A percentile compares a stretch with the other conserved stretches of the same genome.
These are phyloP conservation scores for Drosophila trapezifrons DNA, from an alignment of 1,140 invertebrate species.

Conservation along the genomic window DNA sequence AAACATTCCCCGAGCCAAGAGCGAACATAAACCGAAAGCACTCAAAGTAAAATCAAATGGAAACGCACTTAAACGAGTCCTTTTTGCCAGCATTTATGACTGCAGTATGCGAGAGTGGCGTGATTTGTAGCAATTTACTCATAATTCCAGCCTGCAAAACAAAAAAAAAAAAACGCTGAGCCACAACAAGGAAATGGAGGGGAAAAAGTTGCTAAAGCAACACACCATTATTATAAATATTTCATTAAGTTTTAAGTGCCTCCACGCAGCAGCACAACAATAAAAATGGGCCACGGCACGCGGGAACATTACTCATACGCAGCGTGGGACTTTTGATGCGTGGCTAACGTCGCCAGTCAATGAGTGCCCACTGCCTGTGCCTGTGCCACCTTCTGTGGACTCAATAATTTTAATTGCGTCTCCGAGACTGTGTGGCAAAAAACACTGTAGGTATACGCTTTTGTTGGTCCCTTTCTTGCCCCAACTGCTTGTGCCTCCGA, in stretches of 20 bases:
- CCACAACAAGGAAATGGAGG: conserved; percentile 37
- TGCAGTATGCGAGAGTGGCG: conserved; percentile 60
- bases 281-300: conserved; percentile 62
- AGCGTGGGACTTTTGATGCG: conserved; percentile 58
- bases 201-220: conserved; percentile 56
- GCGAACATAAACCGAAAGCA: conserved; percentile 37
- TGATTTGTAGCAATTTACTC: conserved; percentile 76
- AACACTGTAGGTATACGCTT: conserved; percentile 24
- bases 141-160: conserved; percentile 47
- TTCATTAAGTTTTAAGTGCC: conserved; percentile 81
- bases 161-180: conserved; percentile 5
- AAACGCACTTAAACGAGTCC: conserved; percentile 49
- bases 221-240: conserved; percentile 78
- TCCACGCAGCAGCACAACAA: conserved; percentile 65
- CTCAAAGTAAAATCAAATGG: conserved; percentile 33
- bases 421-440: conserved; percentile 15
- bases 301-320: conserved; percentile 74
- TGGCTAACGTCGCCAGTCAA: conserved; percentile 37
- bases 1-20: conserved; percentile 12
- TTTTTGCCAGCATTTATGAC: conserved; percentile 53
- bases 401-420: conserved; percentile 72
- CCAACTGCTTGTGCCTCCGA: not conserved
- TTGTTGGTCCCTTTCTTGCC: conserved; percentile 20
- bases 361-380: conserved; percentile 24
- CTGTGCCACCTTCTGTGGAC: conserved; percentile 31